Percentiles rank a stretch among this genome's conserved stretches.
Conservation (phyloP, 2,113 vertebrate species). For the Nothocercus nigrocapillus region DNA sequence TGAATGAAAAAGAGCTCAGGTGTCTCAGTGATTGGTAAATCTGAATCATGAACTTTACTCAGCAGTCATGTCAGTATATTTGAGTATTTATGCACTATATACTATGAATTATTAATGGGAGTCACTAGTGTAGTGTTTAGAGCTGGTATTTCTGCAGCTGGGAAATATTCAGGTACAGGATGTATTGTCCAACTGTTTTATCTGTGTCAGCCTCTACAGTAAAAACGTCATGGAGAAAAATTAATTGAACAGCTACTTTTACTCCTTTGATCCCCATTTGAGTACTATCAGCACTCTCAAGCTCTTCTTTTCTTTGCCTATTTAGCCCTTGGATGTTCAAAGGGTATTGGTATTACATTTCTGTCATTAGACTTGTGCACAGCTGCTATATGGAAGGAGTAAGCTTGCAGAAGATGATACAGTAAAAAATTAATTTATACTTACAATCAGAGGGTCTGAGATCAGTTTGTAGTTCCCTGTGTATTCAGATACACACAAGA, state of each 20-base stretch:
- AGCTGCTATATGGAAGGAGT: neutral
- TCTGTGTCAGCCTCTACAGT: neutral
- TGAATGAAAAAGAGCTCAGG: neutral
- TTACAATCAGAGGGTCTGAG: neutral
- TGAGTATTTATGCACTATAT: neutral
- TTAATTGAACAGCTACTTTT: neutral
- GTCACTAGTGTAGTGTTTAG: neutral
- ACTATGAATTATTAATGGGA: neutral
- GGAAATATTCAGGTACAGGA: neutral
- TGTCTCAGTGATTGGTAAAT: neutral
- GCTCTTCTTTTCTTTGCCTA: neutral
- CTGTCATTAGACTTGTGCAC: neutral
- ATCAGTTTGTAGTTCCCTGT: neutral
- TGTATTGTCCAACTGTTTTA: neutral
- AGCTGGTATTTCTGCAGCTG: neutral
- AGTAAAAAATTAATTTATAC: neutral
- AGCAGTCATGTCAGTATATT: neutral
- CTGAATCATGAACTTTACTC: neutral
- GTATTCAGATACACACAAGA: neutral
- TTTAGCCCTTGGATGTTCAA: neutral
- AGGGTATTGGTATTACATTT: neutral
- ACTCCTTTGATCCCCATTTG: neutral
- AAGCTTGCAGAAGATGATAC: neutral
- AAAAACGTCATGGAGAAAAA: neutral
- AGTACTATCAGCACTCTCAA: neutral